Evolutionary conservation across 2,888 invertebrate genomes (phyloP), one percentile per base, ranked within the genome.

Genomic region (Brenthis ino): DNA sequence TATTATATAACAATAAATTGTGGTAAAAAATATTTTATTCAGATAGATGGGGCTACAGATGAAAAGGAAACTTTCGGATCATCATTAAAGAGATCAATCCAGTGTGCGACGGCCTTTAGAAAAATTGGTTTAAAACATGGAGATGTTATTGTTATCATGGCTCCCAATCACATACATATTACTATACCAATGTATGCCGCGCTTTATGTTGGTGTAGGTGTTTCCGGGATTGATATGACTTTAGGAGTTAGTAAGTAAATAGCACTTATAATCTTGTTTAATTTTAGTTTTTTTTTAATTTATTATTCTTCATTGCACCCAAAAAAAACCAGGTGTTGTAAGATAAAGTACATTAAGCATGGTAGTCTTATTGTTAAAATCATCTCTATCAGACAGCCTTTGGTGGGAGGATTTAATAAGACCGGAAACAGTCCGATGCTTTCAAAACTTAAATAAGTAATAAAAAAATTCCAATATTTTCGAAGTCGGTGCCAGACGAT

Each of bases 91-190:
- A 82, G 91, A 33, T 85, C 89, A 1, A 84, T 92, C 3, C 79
- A 85, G 37, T 87, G 91, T 69, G 94, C 94, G 0, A 82, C 80
- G 14, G 81, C 85, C 28, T 76, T 94, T 68, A 81, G 76, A 65
- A 84, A 81, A 56, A 72, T 85, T 28, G 93, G 92, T 0, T 68
- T 94, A 6, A 74, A 80, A 55, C 74, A 77, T 3, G 87, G 90
- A 3, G 94, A 94, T 69, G 86, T 93, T 2, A 80, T 94, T 47
- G 75, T 86, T 0, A 74, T 93, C 3, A 93, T 93, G 85, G 91
- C 88, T 4, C 86, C 88, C 0, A 94, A 91, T 73, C 89, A 91
- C 65, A 72, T 93, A n/a, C 87, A 94, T 68, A 73, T 89, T 20
- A 77, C 84, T 6, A 84, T 93, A 57, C 93, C 94, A 0, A 84